Base-by-base conservation (phyloP, 2,888 invertebrate species). In the Rhagonycha lutea region DNA sequence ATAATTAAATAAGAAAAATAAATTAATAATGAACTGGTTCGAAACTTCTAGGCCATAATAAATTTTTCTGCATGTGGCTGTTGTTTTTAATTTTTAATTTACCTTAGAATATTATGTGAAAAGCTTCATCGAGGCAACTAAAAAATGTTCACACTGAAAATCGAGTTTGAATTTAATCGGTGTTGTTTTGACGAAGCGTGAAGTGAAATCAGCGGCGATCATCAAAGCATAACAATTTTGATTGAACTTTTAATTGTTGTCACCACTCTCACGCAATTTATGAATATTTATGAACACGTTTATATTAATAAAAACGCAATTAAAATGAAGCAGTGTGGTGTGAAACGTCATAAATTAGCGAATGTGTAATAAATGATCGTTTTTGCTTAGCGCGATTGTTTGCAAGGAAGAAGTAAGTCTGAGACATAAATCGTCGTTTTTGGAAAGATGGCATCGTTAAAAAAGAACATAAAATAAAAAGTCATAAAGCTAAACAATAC, bases 401-500 rank as follows among this genome's bases (percentile, higher is more conserved):
- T 47, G 47, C 47, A 47, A 47, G 47, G 47, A 47, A 47, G 47
- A 47, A n/a, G 47, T 47, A n/a, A n/a, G 47, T 47, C 47, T n/a
- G 1, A 12, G 47, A 47, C 47, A 47, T 47, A 47, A 47, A 47
- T 47, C 47, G 47, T 47, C 47, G 47, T n/a, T 47, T 47, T 47
- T 47, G 47, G 47, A 47, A 47, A n/a, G 47, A 18, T 65, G 12
- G 63, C 63, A 26, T 65, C 63, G 63, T 65, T 65, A 65, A 65
- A 65, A 65, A 65, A 65, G 63, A 24, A 26, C 26, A 65, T 65
- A 65, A 65, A 65, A 65, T 65, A 65, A 65, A 26, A 65, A 65
- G 71, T 65, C 65, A 72, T 72, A 72, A 72, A 72, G 32, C 71
- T 32, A 47, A 63, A 47, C 63, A 72, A 72, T 67, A 72, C 63